Base-by-base conservation (phyloP, 2,797 vertebrate genomes). In the Todus mexicanus region DNA sequence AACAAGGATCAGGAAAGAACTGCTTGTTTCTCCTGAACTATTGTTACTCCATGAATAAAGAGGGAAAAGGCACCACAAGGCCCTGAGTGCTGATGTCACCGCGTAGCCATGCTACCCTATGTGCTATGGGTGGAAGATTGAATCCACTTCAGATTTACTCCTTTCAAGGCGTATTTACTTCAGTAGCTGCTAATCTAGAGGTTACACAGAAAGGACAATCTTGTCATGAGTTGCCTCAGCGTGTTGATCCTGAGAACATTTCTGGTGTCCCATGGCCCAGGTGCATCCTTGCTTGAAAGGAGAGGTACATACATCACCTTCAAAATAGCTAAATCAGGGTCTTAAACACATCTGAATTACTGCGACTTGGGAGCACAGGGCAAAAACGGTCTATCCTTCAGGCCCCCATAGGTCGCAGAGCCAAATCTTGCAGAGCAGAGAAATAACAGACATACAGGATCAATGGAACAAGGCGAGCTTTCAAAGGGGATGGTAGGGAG, bases 371-470 rank as follows among this genome's bases (percentile, higher is more conserved):
- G 10, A 66, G 47, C 53, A 66, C 43, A 59, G 61, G 29, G 21
- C 6, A 83, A 79, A 86, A 86, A 0, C 0, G 21, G 7, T 56
- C 60, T 35, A 59, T 22, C 31, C 20, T 47, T 70, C 25, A 31
- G 42, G n/a, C 11, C 5, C 14, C 25, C 15, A 26, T 1, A 35
- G 22, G n/a, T 35, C 45, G 14, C 1, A 1, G 15, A 35, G 59
- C 22, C 61, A 77, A 54, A 68, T 31, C 48, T 59, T 51, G 17
- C 21, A 60, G 26, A 73, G 1, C 5, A 77, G 10, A 71, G 40
- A 47, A 84, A 56, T 4, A 26, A 2, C 0, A 0, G 35, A 43
- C 3, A 12, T 0, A 56, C 66, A 75, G 40, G 54, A 35, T 35
- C n/a, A 45, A 57, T 3, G 16, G 42, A 85, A 23, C 10, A 65